Evolutionary conservation across 64 coral and sea anemone genomes (phyloP).

Genomic region (Porites australiensis): DNA sequence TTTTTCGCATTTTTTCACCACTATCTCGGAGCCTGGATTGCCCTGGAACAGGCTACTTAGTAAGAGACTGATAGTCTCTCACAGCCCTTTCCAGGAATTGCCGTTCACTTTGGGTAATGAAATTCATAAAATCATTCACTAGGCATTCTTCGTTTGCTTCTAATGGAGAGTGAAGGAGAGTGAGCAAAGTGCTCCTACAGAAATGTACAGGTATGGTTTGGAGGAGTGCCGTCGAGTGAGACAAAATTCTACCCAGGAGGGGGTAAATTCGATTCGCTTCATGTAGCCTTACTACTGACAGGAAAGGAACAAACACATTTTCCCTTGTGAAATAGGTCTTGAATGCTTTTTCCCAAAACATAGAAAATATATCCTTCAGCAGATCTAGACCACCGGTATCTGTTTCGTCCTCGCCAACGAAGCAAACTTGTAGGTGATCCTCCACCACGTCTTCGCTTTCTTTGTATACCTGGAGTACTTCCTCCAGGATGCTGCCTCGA

Average conservation of each 20-base stretch:
- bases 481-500: neutral
- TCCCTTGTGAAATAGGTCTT: neutral
- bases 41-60: too few species aligned
- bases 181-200: neutral
- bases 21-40: too few species aligned
- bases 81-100: neutral
- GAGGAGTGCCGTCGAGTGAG: neutral
- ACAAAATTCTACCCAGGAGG: neutral
- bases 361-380: neutral
- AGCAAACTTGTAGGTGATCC: neutral
- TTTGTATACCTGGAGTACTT: neutral
- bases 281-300: neutral
- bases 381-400: neutral
- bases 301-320: slow-evolving; percentile 5
- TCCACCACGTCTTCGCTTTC: neutral
- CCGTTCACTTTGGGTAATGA: neutral
- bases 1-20: too few species aligned
- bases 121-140: neutral
- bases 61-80: neutral
- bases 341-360: neutral
- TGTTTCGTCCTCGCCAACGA: neutral
- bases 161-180: neutral
- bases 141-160: neutral
- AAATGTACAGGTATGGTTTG: neutral
- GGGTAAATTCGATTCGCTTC: slow-evolving; percentile 1